A percentile compares a stretch with the other conserved stretches of the same genome.
These are phyloP conservation scores for Mastomys natalensis DNA, from an alignment of 2,113 vertebrate species.

Conservation along the genomic window DNA sequence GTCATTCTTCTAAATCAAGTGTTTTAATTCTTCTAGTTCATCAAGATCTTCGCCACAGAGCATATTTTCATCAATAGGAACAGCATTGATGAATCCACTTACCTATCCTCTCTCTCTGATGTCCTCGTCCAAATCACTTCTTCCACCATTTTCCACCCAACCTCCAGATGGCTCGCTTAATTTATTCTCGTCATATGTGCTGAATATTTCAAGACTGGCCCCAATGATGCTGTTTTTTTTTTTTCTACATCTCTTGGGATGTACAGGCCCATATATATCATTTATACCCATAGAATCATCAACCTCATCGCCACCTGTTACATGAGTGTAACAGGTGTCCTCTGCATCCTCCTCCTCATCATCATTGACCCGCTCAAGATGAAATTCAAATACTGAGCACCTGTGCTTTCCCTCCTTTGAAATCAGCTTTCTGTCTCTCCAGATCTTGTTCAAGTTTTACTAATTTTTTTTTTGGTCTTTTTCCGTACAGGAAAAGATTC, in stretches of 20 bases:
- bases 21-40: conserved; percentile 90
- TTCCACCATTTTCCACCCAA: conserved; percentile 88
- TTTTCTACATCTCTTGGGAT: conserved; percentile 93
- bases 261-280: conserved; percentile 85
- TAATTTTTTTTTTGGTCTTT: conserved; percentile 95
- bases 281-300: conserved; percentile 86
- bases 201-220: conserved; percentile 83
- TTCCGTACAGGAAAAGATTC: conserved; percentile 98
- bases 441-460: conserved; percentile 93
- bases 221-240: conserved; percentile 91
- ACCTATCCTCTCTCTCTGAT: conserved; percentile 83
- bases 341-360: conserved; percentile 86
- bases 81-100: conserved; percentile 86
- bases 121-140: conserved; percentile 94
- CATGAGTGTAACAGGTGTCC: conserved; percentile 82
- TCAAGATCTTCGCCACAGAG: conserved; percentile 96
- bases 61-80: conserved; percentile 84
- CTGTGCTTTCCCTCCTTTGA: conserved; percentile 95
- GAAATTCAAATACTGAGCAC: conserved; percentile 98
- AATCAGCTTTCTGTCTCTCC: conserved; percentile 97
- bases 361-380: conserved; percentile 93
- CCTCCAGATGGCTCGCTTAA: conserved; percentile 92
- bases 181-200: conserved; percentile 89
- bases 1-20: conserved; percentile 94
- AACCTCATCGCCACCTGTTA: conserved; percentile 80